Evolutionary conservation across 2,113 vertebrate genomes (phyloP).

Genomic region (mouse (Mus musculus)): DNA sequence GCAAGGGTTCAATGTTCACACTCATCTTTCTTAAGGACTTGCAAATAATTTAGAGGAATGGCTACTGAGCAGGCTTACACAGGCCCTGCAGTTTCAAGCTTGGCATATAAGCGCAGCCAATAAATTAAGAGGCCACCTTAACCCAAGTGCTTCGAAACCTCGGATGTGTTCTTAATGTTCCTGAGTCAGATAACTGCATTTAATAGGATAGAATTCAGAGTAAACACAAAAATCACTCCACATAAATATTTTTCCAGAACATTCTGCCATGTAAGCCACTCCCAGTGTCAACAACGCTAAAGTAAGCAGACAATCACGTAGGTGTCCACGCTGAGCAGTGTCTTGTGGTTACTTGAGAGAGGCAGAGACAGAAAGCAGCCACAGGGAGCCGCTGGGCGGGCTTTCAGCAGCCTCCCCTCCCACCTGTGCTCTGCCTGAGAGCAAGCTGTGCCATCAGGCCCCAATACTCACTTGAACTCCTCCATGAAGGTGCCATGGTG

Average conservation of each 20-base stretch:
- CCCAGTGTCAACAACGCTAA: neutral
- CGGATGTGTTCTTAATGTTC: neutral
- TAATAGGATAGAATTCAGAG: neutral
- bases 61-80: neutral
- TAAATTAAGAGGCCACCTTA: neutral
- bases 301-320: neutral
- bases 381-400: neutral
- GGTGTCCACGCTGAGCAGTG: neutral
- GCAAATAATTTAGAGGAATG: neutral
- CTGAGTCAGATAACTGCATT: neutral
- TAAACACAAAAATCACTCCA: neutral
- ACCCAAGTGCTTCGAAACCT: neutral
- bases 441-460: neutral
- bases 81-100: neutral
- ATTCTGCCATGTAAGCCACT: neutral
- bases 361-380: neutral
- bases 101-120: neutral
- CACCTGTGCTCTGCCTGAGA: neutral
- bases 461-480: slow-evolving; percentile 97
- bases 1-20: neutral
- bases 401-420: neutral
- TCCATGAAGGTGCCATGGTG: slow-evolving; percentile 99
- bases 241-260: neutral
- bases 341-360: neutral
- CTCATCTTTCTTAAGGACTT: neutral